Percentiles rank a stretch among this genome's conserved stretches.
Evolutionary conservation across 1,140 invertebrate species (phyloP).

Genomic region (Leptonema lineaticorne): DNA sequence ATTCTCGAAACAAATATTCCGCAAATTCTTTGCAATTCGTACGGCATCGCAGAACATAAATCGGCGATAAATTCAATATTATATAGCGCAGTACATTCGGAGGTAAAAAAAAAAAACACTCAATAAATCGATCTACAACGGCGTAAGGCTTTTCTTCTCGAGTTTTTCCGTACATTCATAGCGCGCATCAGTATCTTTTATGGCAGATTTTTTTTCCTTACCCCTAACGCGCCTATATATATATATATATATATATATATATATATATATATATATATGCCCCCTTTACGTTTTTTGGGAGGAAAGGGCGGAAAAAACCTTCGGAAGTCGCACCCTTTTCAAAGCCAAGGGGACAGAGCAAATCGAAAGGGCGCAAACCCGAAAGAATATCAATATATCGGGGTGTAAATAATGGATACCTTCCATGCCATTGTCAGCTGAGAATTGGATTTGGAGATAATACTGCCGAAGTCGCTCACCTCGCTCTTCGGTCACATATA

Average conservation of each 20-base stretch:
- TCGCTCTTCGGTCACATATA: constrained; percentile 26
- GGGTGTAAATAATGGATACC: constrained; percentile 44
- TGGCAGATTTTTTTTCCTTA: constrained; percentile 25
- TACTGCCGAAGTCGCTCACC: constrained; percentile 38
- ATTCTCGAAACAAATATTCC: too few relatives aligned
- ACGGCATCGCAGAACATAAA: too few relatives aligned
- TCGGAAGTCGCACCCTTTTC: constrained; percentile 40
- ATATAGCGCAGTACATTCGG: too few relatives aligned
- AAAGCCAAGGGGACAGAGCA: constrained; percentile 40
- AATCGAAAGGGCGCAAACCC: constrained; percentile 40
- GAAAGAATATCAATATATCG: constrained; percentile 44
- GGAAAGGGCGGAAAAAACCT: constrained; percentile 24
- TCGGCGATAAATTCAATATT: too few relatives aligned
- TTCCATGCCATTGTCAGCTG: constrained; percentile 42
- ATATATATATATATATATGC: too few relatives aligned
- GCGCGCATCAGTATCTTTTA: constrained; percentile 29
- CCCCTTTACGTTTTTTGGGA: too few relatives aligned
- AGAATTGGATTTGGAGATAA: constrained; percentile 44
- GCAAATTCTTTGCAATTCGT: too few relatives aligned
- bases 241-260: too few relatives aligned
- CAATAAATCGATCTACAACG: constrained; percentile 5
- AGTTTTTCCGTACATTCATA: constrained; percentile 21
- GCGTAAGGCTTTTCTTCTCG: neutral
- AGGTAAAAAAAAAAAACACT: too few relatives aligned
- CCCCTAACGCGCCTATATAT: neutral